Evolutionary conservation across 2,797 vertebrate species (phyloP).

Genomic region (Merluccius polli): DNA sequence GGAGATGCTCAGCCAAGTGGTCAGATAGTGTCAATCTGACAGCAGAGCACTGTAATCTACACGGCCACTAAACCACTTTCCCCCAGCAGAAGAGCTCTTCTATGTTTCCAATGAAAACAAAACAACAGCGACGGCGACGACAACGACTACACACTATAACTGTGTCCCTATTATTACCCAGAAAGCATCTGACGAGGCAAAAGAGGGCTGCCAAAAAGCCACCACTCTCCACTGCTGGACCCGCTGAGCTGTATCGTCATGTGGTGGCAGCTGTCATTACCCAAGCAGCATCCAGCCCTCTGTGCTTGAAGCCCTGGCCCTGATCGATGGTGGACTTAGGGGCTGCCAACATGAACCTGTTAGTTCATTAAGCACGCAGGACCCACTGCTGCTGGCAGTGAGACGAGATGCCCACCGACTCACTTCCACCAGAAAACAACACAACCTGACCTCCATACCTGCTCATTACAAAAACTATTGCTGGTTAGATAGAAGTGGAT

Average conservation of each 20-base stretch:
- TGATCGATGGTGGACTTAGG: constrained; percentile 67
- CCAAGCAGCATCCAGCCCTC: constrained; percentile 34
- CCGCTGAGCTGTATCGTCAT: constrained; percentile 44
- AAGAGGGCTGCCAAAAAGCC: not conserved
- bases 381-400: constrained; percentile 44
- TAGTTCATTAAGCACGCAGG: constrained; percentile 68
- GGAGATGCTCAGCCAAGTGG: not conserved
- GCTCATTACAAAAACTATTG: too few relatives aligned
- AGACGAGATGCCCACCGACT: constrained; percentile 67
- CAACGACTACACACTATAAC: not conserved
- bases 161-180: not conserved
- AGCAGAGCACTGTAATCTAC: constrained; percentile 1
- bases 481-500: too few relatives aligned
- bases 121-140: not conserved
- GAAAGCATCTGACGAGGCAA: constrained; percentile 2
- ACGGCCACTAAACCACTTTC: not conserved
- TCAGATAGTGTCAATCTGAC: not conserved
- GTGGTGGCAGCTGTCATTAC: constrained; percentile 51
- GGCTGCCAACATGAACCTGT: constrained; percentile 65
- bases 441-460: too few relatives aligned
- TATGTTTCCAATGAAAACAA: not conserved
- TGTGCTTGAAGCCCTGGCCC: constrained; percentile 46
- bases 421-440: constrained; percentile 41
- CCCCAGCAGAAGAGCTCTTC: not conserved
- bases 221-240: constrained; percentile 8